Conservation (phyloP, 2,113 vertebrate genomes). For the Rhinichthys klamathensis region DNA sequence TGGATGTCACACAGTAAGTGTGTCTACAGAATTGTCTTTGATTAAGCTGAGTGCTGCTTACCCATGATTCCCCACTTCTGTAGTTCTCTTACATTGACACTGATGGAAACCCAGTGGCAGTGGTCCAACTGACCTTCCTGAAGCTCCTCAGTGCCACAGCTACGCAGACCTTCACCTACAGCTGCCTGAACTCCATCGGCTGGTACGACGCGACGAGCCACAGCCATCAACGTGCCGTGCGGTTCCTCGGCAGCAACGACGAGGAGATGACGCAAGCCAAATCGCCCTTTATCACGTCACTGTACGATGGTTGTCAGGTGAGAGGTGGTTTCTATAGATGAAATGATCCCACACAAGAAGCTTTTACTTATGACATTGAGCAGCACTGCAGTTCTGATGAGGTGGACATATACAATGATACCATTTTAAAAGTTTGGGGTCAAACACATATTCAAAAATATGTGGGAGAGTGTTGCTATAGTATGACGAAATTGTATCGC, state of each 20-base stretch:
- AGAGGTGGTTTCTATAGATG: conserved; percentile 28
- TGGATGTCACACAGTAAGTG: neutral
- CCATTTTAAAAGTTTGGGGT: too few relatives aligned
- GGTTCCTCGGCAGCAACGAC: conserved; percentile 79
- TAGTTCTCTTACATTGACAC: conserved; percentile 89
- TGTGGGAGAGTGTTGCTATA: too few relatives aligned
- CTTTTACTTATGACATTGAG: neutral
- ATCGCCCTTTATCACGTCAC: conserved; percentile 72
- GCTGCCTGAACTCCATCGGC: conserved; percentile 85
- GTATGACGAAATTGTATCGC: too few relatives aligned
- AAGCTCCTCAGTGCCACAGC: conserved; percentile 85
- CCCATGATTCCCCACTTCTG: conserved; percentile 19
- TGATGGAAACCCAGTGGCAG: conserved; percentile 79
- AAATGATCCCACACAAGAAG: neutral
- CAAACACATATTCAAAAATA: too few relatives aligned
- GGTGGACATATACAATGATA: too few relatives aligned
- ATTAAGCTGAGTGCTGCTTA: conserved; percentile 43
- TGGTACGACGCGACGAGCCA: conserved; percentile 80
- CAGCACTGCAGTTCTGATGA: neutral
- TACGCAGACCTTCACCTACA: conserved; percentile 83
- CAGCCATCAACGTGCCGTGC: conserved; percentile 76
- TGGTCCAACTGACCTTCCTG: conserved; percentile 91
- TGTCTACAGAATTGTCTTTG: conserved; percentile 16
- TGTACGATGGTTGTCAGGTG: conserved; percentile 89
- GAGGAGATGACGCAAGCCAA: conserved; percentile 83